These are phyloP conservation scores for Eulemur mongoz DNA, from an alignment of 2,797 vertebrate genomes.

Conservation along the genomic window DNA sequence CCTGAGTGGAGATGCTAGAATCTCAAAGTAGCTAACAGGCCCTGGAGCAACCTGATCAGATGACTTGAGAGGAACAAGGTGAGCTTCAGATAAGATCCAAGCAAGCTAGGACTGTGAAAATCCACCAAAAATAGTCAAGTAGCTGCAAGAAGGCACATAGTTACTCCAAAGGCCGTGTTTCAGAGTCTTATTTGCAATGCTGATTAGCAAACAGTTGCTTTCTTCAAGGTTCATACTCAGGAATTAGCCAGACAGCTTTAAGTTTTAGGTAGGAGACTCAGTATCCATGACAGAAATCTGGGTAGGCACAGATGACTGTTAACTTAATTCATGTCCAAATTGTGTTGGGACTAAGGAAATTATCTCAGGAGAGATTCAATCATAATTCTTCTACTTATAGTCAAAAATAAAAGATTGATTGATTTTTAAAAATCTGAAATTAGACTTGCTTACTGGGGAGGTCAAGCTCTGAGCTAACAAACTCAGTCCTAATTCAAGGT, in stretches of 20 bases:
- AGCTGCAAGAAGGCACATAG: neutral
- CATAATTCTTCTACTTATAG: neutral
- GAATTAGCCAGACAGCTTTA: neutral
- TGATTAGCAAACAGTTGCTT: neutral
- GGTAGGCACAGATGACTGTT: neutral
- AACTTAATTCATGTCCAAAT: neutral
- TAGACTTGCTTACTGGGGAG: neutral
- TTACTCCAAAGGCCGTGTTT: neutral
- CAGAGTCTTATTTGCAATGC: neutral
- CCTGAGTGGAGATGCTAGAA: neutral
- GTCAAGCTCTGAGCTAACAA: neutral
- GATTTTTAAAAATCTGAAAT: neutral
- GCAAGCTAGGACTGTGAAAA: neutral
- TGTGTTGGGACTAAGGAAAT: neutral
- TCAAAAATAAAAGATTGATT: neutral
- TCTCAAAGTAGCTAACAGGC: neutral
- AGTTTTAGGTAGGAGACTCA: neutral
- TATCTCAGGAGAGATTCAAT: neutral
- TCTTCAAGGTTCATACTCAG: neutral
- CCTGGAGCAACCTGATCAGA: neutral
- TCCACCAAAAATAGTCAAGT: neutral
- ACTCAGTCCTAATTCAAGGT: neutral
- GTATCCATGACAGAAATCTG: neutral
- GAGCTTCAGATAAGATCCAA: neutral
- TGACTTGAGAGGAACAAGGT: neutral